Conservation (phyloP, 2,797 vertebrate genomes). For the Acipenser oxyrinchus region DNA sequence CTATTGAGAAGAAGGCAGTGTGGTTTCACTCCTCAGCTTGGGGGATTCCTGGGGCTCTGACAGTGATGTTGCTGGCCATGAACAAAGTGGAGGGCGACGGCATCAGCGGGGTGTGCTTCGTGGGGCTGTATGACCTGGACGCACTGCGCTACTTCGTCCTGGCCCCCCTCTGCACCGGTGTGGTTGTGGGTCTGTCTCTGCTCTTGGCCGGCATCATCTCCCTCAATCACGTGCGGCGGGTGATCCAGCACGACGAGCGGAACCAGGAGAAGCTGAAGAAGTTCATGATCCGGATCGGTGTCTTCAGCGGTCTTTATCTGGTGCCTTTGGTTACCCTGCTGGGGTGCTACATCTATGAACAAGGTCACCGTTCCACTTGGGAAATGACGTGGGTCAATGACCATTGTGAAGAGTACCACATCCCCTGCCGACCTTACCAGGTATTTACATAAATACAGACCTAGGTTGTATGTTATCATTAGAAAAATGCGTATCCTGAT, state of each 20-base stretch:
- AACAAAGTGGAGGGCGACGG: slow-evolving; percentile 97
- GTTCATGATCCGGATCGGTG: slow-evolving; percentile 96
- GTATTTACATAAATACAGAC: slow-evolving; percentile 24
- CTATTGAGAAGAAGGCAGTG: slow-evolving; percentile 91
- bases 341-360: slow-evolving; percentile 88
- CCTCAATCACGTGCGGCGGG: slow-evolving; percentile 90
- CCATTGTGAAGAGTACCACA: slow-evolving; percentile 85
- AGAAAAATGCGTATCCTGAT: no score
- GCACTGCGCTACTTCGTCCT: slow-evolving; percentile 86
- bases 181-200: slow-evolving; percentile 80
- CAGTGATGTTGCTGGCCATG: slow-evolving; percentile 83
- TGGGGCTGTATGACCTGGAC: slow-evolving; percentile 87
- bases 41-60: slow-evolving; percentile 83
- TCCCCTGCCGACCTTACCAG: slow-evolving; percentile 79
- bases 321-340: slow-evolving; percentile 82
- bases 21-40: slow-evolving; percentile 90
- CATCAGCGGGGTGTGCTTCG: slow-evolving; percentile 92
- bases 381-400: slow-evolving; percentile 88
- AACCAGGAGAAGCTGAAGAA: slow-evolving; percentile 97
- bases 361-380: slow-evolving; percentile 78
- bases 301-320: slow-evolving; percentile 91
- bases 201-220: slow-evolving; percentile 91
- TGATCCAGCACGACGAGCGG: slow-evolving; percentile 89
- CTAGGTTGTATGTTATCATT: no score
- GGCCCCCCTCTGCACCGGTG: slow-evolving; percentile 77